Conservation (phyloP, 1,140 invertebrate species). For the Atta cephalotes region DNA sequence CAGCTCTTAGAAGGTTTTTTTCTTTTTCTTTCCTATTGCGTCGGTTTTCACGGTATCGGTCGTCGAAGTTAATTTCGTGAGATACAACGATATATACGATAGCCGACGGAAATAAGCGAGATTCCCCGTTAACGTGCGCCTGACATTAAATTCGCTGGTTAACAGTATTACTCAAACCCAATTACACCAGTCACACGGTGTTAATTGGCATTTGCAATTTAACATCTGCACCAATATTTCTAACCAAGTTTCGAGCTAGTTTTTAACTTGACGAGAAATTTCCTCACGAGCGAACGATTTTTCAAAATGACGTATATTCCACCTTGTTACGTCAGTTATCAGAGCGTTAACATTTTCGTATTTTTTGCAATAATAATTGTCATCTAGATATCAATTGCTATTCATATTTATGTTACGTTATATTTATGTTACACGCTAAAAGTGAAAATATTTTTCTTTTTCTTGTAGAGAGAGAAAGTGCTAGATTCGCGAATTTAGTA, state of each 20-base stretch:
- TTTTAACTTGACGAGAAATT: background rate
- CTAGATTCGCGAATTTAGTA: too few relatives aligned
- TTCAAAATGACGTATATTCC: background rate
- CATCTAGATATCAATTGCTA: background rate
- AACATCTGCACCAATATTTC: conserved; percentile 50
- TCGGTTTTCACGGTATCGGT: conserved; percentile 14
- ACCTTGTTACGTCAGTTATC: background rate
- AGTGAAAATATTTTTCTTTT: too few relatives aligned
- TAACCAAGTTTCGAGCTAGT: background rate
- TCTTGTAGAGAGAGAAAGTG: too few relatives aligned
- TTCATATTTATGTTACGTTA: background rate
- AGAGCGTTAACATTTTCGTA: background rate
- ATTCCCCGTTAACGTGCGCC: conserved; percentile 52
- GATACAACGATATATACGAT: conserved; percentile 31
- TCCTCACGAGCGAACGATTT: background rate
- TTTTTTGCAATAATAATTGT: background rate
- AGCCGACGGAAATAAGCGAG: conserved; percentile 46
- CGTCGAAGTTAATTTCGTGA: conserved; percentile 44
- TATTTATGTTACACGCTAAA: too few relatives aligned
- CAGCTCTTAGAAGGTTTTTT: conserved; percentile 12
- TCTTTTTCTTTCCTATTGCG: background rate
- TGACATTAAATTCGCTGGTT: conserved; percentile 43
- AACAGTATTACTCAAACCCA: conserved; percentile 55
- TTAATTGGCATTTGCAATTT: conserved; percentile 61
- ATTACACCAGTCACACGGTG: conserved; percentile 47